phyloP scores from a whole-genome alignment of 2,113 vertebrate species.

The Bos javanicus region DNA sequence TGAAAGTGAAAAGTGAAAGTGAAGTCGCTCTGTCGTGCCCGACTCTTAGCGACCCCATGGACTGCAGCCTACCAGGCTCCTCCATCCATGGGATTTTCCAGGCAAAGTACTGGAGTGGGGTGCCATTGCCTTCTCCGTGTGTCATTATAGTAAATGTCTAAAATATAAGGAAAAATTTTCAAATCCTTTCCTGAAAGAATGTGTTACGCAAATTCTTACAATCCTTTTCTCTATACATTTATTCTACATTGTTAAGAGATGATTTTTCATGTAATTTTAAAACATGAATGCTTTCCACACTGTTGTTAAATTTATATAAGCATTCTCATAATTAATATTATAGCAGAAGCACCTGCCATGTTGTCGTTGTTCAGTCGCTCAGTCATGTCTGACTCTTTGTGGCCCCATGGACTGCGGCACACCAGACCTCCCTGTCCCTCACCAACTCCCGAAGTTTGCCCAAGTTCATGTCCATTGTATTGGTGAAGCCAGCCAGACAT shows the following conservation, averaged over 20 bases:
- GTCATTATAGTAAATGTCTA: background rate
- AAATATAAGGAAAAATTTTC: background rate
- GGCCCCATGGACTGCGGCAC: background rate
- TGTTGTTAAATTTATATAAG: background rate
- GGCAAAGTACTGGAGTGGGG: too few relatives aligned
- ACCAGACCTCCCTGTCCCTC: background rate
- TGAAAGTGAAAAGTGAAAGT: too few relatives aligned
- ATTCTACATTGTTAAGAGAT: background rate
- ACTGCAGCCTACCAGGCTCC: too few relatives aligned
- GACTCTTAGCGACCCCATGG: too few relatives aligned
- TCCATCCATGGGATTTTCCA: too few relatives aligned
- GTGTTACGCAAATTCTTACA: background rate
- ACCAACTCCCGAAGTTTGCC: background rate
- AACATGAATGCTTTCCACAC: background rate
- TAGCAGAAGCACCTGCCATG: background rate
- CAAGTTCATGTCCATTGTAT: background rate
- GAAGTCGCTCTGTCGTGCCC: too few relatives aligned
- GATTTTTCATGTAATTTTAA: background rate
- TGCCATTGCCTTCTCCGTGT: background rate
- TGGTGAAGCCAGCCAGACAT: background rate
- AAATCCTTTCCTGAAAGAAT: background rate
- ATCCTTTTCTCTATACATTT: background rate
- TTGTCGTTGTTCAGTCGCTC: background rate
- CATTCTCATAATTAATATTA: background rate
- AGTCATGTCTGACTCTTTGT: background rate